Conservation (phyloP, 2,113 vertebrate species). For the Leucopsar rothschildi region DNA sequence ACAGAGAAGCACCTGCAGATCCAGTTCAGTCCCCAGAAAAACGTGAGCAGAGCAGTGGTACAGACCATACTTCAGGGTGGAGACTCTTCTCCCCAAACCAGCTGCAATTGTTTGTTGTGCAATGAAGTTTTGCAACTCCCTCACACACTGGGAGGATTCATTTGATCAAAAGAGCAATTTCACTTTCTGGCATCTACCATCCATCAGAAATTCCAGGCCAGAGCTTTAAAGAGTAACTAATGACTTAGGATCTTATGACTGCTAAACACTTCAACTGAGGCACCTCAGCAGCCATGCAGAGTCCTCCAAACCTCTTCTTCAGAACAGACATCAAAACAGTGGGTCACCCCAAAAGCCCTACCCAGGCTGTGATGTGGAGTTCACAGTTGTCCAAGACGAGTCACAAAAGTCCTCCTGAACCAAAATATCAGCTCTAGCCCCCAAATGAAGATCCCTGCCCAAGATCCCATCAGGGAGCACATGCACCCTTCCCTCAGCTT, state of each 20-base stretch:
- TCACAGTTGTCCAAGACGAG: not conserved
- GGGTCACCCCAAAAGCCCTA: not conserved
- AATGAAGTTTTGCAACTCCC: conserved; percentile 9
- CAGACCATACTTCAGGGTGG: conserved; percentile 4
- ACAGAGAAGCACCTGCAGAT: not conserved
- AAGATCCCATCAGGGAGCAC: not conserved
- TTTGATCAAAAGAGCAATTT: conserved; percentile 17
- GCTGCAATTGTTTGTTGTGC: conserved; percentile 10
- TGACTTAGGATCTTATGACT: conserved; percentile 13
- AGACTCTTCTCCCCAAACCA: not conserved
- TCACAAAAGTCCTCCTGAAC: not conserved
- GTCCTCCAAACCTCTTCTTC: not conserved
- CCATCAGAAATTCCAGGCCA: conserved; percentile 40
- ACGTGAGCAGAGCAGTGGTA: not conserved
- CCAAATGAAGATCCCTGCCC: not conserved
- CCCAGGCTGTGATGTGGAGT: not conserved
- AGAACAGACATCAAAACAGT: not conserved
- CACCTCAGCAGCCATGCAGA: not conserved
- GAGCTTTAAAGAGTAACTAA: not conserved
- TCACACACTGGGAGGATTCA: conserved; percentile 2
- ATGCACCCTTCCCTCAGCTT: not conserved
- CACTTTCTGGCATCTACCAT: conserved; percentile 40
- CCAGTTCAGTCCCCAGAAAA: not conserved
- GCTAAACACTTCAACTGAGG: not conserved
- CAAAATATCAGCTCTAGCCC: not conserved